A percentile compares a stretch with the other conserved stretches of the same genome.
phyloP scores from a whole-genome alignment of 2,888 invertebrate species.

The Pseudococcus viburni region DNA sequence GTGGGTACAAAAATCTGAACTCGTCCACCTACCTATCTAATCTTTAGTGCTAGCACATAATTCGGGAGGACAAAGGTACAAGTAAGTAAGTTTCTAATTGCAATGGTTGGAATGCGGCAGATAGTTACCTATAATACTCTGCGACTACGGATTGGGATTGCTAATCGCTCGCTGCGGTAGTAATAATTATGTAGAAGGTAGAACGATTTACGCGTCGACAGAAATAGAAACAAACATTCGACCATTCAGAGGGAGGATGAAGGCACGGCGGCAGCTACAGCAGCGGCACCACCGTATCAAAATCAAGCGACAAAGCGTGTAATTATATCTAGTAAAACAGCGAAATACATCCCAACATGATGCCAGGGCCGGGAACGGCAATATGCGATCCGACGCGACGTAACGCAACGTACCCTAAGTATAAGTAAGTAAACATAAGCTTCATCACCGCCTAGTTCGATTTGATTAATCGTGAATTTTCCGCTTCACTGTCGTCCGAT shows the following conservation, averaged over 20 bases:
- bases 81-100: too few relatives aligned
- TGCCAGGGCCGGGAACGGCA: background rate
- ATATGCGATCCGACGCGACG: background rate
- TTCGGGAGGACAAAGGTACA: too few relatives aligned
- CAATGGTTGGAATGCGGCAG: too few relatives aligned
- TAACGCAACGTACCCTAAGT: too few relatives aligned
- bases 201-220: too few relatives aligned
- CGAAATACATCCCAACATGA: background rate
- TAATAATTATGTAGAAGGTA: too few relatives aligned
- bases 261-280: background rate
- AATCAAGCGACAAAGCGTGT: slow-evolving; percentile 61
- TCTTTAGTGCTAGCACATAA: too few relatives aligned
- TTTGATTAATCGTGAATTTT: slow-evolving; percentile 17
- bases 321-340: background rate
- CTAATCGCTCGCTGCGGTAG: too few relatives aligned
- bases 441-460: background rate
- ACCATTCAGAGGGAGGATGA: background rate
- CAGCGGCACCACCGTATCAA: background rate
- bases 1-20: too few relatives aligned
- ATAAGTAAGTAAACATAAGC: background rate
- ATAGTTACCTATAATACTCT: too few relatives aligned
- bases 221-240: background rate
- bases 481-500: background rate
- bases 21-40: too few relatives aligned
- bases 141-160: too few relatives aligned